A percentile compares a stretch with the other conserved stretches of the same genome.
These are phyloP conservation scores for Oscarella lobularis DNA, from an alignment of 37 sponge, comb jelly and placozoan genomes.

Conservation along the genomic window DNA sequence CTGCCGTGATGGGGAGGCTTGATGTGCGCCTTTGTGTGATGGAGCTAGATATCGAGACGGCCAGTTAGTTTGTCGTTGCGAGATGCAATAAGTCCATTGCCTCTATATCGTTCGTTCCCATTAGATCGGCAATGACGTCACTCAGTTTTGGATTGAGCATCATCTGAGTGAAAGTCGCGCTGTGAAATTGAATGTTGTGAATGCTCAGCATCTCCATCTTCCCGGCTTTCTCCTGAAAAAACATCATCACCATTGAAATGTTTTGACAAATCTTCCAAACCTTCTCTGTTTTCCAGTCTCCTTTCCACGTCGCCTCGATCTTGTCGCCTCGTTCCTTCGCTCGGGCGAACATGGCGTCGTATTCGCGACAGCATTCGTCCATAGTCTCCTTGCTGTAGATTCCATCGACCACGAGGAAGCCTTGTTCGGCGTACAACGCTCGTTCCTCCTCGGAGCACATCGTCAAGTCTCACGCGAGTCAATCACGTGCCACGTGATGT, in stretches of 20 bases:
- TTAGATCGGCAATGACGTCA: neutral
- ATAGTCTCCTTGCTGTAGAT: neutral
- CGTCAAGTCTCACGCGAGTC: too few species aligned
- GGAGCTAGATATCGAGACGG: neutral
- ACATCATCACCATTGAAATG: too few species aligned
- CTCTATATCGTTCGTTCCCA: neutral
- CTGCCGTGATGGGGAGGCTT: neutral
- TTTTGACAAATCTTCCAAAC: too few species aligned
- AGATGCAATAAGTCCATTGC: neutral
- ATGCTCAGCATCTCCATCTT: neutral
- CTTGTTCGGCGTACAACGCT: neutral
- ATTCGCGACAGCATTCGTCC: neutral
- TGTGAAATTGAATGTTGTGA: conserved; percentile 5
- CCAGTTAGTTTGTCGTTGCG: neutral
- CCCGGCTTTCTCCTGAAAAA: neutral
- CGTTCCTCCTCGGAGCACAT: neutral
- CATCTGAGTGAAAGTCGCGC: conserved; percentile 5
- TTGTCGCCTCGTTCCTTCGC: neutral
- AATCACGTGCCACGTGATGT: too few species aligned
- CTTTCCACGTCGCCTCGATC: conserved; percentile 6
- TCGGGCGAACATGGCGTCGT: conserved; percentile 6
- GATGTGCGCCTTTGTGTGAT: conserved; percentile 10
- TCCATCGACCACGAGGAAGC: neutral
- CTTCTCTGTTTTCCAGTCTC: conserved; percentile 5
- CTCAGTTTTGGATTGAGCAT: neutral